Conservation (phyloP, 2,888 invertebrate genomes). For the Ophioninae sp. region DNA sequence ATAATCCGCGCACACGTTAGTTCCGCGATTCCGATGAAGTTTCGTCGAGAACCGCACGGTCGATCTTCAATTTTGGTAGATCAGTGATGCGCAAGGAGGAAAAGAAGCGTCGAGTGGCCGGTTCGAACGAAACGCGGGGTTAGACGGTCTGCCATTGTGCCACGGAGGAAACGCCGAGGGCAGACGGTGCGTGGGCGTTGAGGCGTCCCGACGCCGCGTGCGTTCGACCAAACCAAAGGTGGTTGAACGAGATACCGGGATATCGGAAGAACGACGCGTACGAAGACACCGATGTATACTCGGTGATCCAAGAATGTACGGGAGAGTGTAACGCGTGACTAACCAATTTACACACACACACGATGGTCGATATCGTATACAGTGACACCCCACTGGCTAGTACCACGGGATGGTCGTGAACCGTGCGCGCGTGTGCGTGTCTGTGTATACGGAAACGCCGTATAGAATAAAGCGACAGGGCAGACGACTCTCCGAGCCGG, state of each 20-base stretch:
- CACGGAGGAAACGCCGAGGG: constrained; percentile 41
- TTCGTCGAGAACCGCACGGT: not conserved
- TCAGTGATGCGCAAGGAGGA: not conserved
- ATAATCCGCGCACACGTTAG: not conserved
- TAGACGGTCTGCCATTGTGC: constrained; percentile 60
- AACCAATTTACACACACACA: constrained; percentile 39
- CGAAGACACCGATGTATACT: not conserved
- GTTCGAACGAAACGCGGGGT: constrained; percentile 35
- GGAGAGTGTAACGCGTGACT: constrained; percentile 53
- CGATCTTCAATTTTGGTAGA: not conserved
- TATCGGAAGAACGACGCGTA: constrained; percentile 31
- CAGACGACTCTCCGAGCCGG: constrained; percentile 59
- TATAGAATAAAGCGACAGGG: constrained; percentile 34
- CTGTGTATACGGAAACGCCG: not conserved
- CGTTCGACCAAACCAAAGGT: constrained; percentile 55
- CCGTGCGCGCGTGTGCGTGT: not conserved
- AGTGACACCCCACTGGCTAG: constrained; percentile 35
- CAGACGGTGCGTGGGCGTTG: constrained; percentile 60
- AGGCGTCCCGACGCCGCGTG: constrained; percentile 63
- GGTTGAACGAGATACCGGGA: constrained; percentile 52
- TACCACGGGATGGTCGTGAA: constrained; percentile 3
- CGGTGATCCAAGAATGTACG: constrained; percentile 9
- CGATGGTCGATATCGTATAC: constrained; percentile 45
- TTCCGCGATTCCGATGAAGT: not conserved
- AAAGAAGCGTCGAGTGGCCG: constrained; percentile 43